A percentile compares a stretch with the other conserved stretches of the same genome.
Conservation (phyloP, 2,113 vertebrate genomes). For the Ptychochromis oligacanthus region DNA sequence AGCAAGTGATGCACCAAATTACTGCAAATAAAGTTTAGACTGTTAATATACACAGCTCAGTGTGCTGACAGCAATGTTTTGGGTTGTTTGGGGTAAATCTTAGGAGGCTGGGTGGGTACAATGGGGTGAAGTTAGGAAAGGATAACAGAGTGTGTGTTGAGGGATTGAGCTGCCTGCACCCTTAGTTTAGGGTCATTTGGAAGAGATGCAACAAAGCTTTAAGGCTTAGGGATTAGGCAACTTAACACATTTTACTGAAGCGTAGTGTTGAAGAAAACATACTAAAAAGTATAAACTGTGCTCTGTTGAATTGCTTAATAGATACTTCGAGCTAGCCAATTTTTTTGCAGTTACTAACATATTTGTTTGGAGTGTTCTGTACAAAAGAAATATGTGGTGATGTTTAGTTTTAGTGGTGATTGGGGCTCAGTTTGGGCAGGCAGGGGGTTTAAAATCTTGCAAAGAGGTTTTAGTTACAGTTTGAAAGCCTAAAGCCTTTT, state of each 20-base stretch:
- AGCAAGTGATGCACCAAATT: slow-evolving; percentile 52
- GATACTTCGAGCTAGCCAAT: not conserved
- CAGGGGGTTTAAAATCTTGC: not conserved
- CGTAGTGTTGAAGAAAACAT: not conserved
- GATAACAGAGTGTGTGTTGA: slow-evolving; percentile 47
- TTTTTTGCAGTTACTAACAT: not conserved
- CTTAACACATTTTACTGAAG: not conserved
- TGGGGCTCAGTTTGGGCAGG: not conserved
- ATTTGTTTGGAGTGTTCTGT: not conserved
- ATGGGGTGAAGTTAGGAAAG: slow-evolving; percentile 3
- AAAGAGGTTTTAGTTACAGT: slow-evolving; percentile 50
- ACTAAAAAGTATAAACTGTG: slow-evolving; percentile 18
- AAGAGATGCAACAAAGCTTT: slow-evolving; percentile 25
- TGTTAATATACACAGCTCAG: slow-evolving; percentile 36
- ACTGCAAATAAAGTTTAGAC: slow-evolving; percentile 58
- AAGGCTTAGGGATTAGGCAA: slow-evolving; percentile 26
- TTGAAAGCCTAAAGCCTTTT: no score
- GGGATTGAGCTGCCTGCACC: slow-evolving; percentile 29
- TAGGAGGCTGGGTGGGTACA: slow-evolving; percentile 1
- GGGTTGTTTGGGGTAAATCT: slow-evolving; percentile 47
- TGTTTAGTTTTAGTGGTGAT: slow-evolving; percentile 32
- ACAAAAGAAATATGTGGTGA: slow-evolving; percentile 10
- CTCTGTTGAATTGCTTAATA: not conserved
- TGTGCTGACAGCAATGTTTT: slow-evolving; percentile 43
- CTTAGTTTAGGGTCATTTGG: slow-evolving; percentile 41